Conservation (phyloP, 2,797 vertebrate species). For the Prionace glauca region DNA sequence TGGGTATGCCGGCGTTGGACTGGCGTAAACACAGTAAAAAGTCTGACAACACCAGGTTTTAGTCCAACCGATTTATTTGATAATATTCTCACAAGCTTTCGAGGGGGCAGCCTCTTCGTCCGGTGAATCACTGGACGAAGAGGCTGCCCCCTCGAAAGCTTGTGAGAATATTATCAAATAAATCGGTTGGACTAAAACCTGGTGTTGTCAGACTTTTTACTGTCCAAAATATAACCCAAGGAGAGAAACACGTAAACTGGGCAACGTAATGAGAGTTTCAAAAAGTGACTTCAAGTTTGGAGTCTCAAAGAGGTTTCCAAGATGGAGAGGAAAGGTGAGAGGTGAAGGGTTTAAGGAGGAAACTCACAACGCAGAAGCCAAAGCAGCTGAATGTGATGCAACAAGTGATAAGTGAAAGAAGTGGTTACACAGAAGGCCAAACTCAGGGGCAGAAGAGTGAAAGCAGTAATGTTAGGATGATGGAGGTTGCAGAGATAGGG, state of each 20-base stretch:
- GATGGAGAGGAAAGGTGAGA: neutral
- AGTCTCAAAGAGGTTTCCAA: neutral
- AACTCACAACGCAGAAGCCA: neutral
- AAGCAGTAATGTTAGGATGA: neutral
- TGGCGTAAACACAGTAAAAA: too few species aligned
- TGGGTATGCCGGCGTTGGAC: too few species aligned
- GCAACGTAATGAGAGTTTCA: neutral
- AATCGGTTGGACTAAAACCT: too few species aligned
- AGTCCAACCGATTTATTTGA: too few species aligned
- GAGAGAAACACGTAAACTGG: neutral
- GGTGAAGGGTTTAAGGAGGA: neutral
- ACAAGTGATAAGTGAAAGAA: neutral
- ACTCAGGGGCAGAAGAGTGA: neutral
- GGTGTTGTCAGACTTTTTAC: too few species aligned
- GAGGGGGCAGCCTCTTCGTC: too few species aligned
- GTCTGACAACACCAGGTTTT: too few species aligned
- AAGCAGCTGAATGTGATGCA: neutral
- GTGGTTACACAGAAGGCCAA: neutral
- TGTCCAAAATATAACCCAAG: neutral
- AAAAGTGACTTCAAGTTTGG: neutral
- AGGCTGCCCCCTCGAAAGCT: too few species aligned
- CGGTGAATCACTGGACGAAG: too few species aligned
- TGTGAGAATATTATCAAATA: too few species aligned
- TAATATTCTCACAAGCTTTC: too few species aligned
- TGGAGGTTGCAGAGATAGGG: neutral